Base-by-base conservation (phyloP, 2,888 invertebrate genomes). In the Polyploca ridens region DNA sequence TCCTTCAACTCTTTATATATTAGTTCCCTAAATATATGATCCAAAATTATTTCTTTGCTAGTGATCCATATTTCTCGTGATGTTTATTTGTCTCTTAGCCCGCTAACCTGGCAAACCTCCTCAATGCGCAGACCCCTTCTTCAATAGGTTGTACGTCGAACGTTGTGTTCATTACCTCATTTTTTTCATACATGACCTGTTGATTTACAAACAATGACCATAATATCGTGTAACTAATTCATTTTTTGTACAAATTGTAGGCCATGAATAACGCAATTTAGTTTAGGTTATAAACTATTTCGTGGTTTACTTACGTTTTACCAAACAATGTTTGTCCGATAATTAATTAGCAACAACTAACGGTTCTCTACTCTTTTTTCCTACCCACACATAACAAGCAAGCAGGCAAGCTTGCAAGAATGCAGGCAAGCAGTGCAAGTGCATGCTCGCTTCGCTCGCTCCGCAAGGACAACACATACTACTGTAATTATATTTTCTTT, bases 121-220 rank as follows among this genome's bases (percentile, higher is more conserved):
- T 19, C 16, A n/a, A 2, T 7, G 3, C 16, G 2, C 49, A 49
- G 16, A 49, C 49, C 49, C 19, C 10, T 19, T 74, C 73, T 69
- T 76, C 78, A 76, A 72, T 41, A 41, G 19, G 44, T n/a, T n/a
- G n/a, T 75, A 73, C 76, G 74, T 69, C 75, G 76, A 81, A 78
- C 81, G 82, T 81, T 83, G 86, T 81, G 76, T 85, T 82, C 79
- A 70, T 89, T 90, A 81, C 89, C 86, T 87, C 84, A 85, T 86
- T 89, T 89, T 88, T 85, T 41, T 19, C 41, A 86, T 73, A 73
- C 71, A 57, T 63, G 69, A 70, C 68, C 69, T 76, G 73, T 79
- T 68, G 66, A 73, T 74, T 74, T 72, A 64, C 46, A 74, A 75
- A 79, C 68, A 77, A 71, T 76, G 78, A 71, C 69, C 70, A 70